phyloP scores from a whole-genome alignment of 2,797 vertebrate species.

The Notolepis coatsorum region DNA sequence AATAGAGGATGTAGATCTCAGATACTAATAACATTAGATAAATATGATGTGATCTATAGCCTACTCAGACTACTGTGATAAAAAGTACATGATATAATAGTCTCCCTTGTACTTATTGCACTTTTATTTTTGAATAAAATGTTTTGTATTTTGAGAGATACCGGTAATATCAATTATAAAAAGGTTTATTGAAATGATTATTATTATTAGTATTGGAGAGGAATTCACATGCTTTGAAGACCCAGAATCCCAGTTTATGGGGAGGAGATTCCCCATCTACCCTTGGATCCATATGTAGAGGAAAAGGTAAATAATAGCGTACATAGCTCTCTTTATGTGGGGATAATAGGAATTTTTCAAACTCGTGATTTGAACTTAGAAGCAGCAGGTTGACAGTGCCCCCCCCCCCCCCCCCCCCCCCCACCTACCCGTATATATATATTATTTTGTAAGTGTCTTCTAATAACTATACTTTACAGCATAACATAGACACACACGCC shows the following conservation, averaged over 20 bases:
- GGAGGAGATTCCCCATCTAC: background rate
- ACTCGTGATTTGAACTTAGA: background rate
- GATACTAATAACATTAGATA: no score
- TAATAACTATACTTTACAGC: conserved; percentile 27
- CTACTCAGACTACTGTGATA: no score
- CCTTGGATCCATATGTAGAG: conserved; percentile 21
- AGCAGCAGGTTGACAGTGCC: background rate
- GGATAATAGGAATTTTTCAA: conserved; percentile 11
- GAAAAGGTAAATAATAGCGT: background rate
- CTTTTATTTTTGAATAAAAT: background rate
- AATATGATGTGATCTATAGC: no score
- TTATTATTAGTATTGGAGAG: background rate
- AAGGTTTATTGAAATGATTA: no score
- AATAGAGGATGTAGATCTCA: no score
- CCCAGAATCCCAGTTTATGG: background rate
- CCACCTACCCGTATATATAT: no score
- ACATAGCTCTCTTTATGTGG: background rate
- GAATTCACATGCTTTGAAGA: background rate
- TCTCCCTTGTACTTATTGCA: no score
- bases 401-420: no score
- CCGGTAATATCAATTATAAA: no score
- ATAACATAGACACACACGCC: no score
- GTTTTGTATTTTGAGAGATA: background rate
- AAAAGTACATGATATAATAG: no score
- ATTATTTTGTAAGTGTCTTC: conserved; percentile 23